Percentiles rank a stretch among this genome's conserved stretches.
Conservation (phyloP, 1,140 invertebrate species). For the Paraescarpia echinospica region DNA sequence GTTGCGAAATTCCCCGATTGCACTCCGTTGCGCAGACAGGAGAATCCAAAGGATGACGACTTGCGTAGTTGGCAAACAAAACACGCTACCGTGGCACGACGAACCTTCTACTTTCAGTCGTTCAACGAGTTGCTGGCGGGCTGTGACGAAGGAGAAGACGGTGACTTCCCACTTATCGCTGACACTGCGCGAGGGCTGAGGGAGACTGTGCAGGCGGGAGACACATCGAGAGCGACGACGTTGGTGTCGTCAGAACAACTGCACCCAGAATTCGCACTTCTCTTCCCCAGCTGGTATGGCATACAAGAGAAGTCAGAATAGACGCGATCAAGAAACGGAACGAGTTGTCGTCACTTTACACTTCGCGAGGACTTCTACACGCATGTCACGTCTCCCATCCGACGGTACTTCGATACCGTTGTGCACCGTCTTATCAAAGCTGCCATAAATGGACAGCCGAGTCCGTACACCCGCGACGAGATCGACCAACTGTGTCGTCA, state of each 20-base stretch:
- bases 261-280: conserved; percentile 14
- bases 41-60: conserved; percentile 32
- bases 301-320: conserved; percentile 25
- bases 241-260: conserved; percentile 14
- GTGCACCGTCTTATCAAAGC: neutral
- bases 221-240: conserved; percentile 6
- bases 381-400: conserved; percentile 60
- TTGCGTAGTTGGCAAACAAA: conserved; percentile 40
- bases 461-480: conserved; percentile 17
- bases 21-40: conserved; percentile 43
- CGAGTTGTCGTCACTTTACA: conserved; percentile 33
- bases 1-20: conserved; percentile 34
- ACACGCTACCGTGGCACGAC: conserved; percentile 2
- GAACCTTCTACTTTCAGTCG: conserved; percentile 20
- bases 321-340: conserved; percentile 19
- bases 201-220: neutral
- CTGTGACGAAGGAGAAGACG: neutral
- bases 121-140: neutral
- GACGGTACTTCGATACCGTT: conserved; percentile 41
- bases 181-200: conserved; percentile 4
- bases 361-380: conserved; percentile 42
- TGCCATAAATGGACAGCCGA: conserved; percentile 14
- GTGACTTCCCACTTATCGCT: neutral
- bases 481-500: conserved; percentile 30
- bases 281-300: conserved; percentile 15